These are phyloP conservation scores for Fringilla coelebs DNA, from an alignment of 2,797 vertebrate genomes.

Conservation along the genomic window DNA sequence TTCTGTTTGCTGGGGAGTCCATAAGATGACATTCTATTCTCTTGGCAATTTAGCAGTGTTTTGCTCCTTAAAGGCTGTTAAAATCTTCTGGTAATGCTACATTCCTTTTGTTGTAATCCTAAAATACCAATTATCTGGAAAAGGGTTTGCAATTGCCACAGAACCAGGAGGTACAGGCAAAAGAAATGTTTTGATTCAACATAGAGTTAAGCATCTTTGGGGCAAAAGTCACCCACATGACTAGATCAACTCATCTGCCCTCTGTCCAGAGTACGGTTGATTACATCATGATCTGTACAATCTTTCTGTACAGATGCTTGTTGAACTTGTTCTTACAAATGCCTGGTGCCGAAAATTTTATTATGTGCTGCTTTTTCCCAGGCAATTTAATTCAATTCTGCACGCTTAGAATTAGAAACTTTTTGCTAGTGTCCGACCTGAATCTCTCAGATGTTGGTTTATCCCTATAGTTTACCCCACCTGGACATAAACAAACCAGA, in stretches of 20 bases:
- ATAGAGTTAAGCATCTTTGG: background rate
- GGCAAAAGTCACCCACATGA: background rate
- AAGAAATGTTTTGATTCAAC: background rate
- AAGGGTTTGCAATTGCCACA: background rate
- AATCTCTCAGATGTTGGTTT: background rate
- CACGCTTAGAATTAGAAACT: background rate
- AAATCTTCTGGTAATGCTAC: background rate
- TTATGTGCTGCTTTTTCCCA: background rate
- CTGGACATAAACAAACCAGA: background rate
- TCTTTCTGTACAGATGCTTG: background rate
- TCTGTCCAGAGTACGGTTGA: background rate
- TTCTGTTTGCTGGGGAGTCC: background rate
- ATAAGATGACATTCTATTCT: background rate
- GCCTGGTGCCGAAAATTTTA: background rate
- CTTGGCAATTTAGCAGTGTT: background rate
- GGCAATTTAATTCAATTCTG: background rate
- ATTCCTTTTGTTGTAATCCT: background rate
- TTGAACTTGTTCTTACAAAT: background rate
- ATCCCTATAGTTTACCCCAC: background rate
- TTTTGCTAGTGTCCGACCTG: background rate
- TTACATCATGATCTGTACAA: background rate
- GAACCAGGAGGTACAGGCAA: background rate
- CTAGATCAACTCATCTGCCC: background rate
- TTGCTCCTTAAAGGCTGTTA: background rate
- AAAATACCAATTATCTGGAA: background rate